Percentiles rank a stretch among this genome's conserved stretches.
phyloP scores from a whole-genome alignment of 2,113 vertebrate genomes.

The Pao palembangensis region DNA sequence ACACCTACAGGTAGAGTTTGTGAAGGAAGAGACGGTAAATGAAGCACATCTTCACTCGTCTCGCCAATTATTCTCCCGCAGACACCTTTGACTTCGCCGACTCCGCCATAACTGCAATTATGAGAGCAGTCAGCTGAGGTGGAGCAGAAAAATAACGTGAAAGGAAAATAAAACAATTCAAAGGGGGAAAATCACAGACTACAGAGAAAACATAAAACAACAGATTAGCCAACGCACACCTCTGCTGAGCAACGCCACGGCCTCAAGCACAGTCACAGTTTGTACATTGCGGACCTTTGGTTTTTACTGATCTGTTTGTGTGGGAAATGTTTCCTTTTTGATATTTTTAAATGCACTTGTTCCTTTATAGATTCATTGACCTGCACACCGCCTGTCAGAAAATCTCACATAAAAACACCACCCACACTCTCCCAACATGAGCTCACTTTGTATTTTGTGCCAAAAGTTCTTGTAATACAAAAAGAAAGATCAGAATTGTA shows the following conservation, averaged over 20 bases:
- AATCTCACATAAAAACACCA: slow-evolving; percentile 36
- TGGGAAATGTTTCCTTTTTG: slow-evolving; percentile 48
- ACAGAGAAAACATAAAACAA: slow-evolving; percentile 25
- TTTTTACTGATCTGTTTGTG: slow-evolving; percentile 46
- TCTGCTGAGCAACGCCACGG: slow-evolving; percentile 28
- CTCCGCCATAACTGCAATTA: not conserved
- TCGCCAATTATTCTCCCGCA: too few relatives aligned
- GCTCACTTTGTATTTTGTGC: slow-evolving; percentile 53
- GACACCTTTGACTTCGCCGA: too few relatives aligned
- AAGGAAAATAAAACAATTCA: slow-evolving; percentile 3
- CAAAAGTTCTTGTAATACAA: slow-evolving; percentile 46
- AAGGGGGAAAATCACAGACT: slow-evolving; percentile 15
- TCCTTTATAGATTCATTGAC: slow-evolving; percentile 53
- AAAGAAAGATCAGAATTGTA: slow-evolving; percentile 1
- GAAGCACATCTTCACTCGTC: too few relatives aligned
- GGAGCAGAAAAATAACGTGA: not conserved
- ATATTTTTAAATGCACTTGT: slow-evolving; percentile 56
- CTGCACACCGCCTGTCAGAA: slow-evolving; percentile 47
- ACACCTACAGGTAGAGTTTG: not conserved
- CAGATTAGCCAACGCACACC: slow-evolving; percentile 30
- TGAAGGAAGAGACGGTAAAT: not conserved
- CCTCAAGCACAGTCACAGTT: slow-evolving; percentile 36
- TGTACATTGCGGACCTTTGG: slow-evolving; percentile 23
- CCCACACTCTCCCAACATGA: slow-evolving; percentile 37
- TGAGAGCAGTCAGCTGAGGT: not conserved